phyloP scores from a whole-genome alignment of 2,113 vertebrate species.

The Channa argus region DNA sequence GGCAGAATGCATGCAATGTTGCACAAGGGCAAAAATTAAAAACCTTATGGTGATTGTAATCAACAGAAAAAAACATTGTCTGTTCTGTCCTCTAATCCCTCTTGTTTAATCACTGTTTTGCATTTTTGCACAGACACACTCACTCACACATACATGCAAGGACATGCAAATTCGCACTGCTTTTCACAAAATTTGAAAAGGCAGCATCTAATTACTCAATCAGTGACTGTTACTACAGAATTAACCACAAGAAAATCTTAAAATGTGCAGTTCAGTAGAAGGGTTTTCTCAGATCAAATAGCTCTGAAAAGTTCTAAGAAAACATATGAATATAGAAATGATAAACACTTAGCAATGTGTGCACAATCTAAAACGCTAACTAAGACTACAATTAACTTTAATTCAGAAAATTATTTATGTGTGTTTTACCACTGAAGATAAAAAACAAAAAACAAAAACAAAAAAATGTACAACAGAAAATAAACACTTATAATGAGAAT shows the following conservation, averaged over 20 bases:
- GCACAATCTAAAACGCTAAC: neutral
- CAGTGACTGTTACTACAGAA: neutral
- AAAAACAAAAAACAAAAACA: neutral
- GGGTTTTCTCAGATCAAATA: conserved; percentile 1
- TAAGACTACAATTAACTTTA: neutral
- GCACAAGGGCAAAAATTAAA: conserved; percentile 9
- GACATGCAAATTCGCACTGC: conserved; percentile 4
- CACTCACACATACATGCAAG: neutral
- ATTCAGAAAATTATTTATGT: neutral
- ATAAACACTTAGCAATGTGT: conserved; percentile 8
- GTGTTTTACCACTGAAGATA: neutral
- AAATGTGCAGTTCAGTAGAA: neutral
- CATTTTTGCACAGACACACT: conserved; percentile 14
- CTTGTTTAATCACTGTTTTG: conserved; percentile 9
- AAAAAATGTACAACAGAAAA: neutral
- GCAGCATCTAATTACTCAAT: conserved; percentile 18
- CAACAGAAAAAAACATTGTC: conserved; percentile 3
- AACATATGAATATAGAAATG: neutral
- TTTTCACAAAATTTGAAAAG: neutral
- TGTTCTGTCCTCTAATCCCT: conserved; percentile 1
- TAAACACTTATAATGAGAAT: neutral
- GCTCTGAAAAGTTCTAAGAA: conserved; percentile 19
- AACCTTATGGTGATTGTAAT: conserved; percentile 2
- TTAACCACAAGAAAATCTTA: neutral
- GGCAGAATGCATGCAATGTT: conserved; percentile 10